Conservation (phyloP, 2,888 invertebrate species). For the Molorchus minor region DNA sequence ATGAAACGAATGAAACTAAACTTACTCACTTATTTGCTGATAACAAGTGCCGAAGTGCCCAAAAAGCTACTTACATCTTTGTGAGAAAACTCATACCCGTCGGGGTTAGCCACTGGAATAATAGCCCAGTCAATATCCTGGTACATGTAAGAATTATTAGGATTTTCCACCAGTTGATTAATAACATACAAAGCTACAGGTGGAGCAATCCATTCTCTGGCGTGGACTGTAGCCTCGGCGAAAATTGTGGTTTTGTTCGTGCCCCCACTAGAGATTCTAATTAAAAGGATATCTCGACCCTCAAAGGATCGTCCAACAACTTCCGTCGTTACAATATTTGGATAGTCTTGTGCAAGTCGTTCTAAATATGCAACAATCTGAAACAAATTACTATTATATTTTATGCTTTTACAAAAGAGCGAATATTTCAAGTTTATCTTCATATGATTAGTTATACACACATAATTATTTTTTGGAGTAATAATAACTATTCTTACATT, state of each 20-base stretch:
- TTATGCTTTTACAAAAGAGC: too few species aligned
- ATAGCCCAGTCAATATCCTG: conserved; percentile 73
- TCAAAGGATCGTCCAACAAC: conserved; percentile 69
- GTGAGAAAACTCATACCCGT: conserved; percentile 73
- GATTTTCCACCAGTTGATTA: conserved; percentile 69
- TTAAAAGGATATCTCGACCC: conserved; percentile 66
- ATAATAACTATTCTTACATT: too few species aligned
- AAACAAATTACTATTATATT: background rate
- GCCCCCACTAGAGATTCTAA: conserved; percentile 68
- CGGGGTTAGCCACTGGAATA: conserved; percentile 74
- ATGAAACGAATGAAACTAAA: too few species aligned
- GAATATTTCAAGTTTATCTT: too few species aligned
- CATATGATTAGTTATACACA: too few species aligned
- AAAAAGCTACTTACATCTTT: conserved; percentile 59
- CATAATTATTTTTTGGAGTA: too few species aligned
- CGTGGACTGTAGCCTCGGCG: conserved; percentile 70
- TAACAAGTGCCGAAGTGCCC: too few species aligned
- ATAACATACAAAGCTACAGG: conserved; percentile 72
- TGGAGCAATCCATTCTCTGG: conserved; percentile 77
- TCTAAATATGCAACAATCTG: conserved; percentile 60
- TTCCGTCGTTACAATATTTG: conserved; percentile 65
- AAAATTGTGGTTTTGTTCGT: conserved; percentile 68
- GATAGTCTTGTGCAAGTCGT: conserved; percentile 62
- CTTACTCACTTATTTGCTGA: too few species aligned
- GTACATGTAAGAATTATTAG: conserved; percentile 66